A percentile compares a stretch with the other conserved stretches of the same genome.
Conservation (phyloP, 2,797 vertebrate species). For the Pangasius sanitwongsei region DNA sequence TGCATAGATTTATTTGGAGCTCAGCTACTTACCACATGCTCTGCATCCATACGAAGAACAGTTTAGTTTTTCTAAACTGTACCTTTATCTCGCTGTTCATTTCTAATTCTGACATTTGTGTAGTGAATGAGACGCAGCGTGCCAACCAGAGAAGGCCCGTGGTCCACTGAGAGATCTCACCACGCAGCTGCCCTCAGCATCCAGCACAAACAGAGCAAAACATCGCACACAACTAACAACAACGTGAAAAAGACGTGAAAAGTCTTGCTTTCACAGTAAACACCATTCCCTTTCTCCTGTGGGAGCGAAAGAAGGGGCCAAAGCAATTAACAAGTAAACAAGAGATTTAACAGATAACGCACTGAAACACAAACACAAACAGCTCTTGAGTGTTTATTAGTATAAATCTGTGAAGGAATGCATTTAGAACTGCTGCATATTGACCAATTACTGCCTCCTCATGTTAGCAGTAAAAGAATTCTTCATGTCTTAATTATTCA, state of each 20-base stretch:
- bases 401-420: constrained; percentile 24
- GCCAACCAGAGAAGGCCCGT: constrained; percentile 20
- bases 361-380: constrained; percentile 43
- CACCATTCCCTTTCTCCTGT: constrained; percentile 45
- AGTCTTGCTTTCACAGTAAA: constrained; percentile 56
- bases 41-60: background rate
- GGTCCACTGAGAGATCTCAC: constrained; percentile 32
- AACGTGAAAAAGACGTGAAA: constrained; percentile 44
- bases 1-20: background rate
- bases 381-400: constrained; percentile 37
- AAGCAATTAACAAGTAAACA: constrained; percentile 58
- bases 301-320: constrained; percentile 48
- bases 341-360: constrained; percentile 48
- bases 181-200: constrained; percentile 24
- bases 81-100: too few species aligned
- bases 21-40: background rate
- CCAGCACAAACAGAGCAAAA: constrained; percentile 47
- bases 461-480: background rate
- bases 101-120: background rate
- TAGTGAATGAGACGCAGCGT: constrained; percentile 9
- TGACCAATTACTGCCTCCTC: constrained; percentile 8
- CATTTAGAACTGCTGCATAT: background rate
- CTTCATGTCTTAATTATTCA: background rate
- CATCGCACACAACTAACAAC: constrained; percentile 20
- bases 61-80: background rate